Conservation (phyloP, 2,888 invertebrate genomes). For the Drosophila suboccidentalis region DNA sequence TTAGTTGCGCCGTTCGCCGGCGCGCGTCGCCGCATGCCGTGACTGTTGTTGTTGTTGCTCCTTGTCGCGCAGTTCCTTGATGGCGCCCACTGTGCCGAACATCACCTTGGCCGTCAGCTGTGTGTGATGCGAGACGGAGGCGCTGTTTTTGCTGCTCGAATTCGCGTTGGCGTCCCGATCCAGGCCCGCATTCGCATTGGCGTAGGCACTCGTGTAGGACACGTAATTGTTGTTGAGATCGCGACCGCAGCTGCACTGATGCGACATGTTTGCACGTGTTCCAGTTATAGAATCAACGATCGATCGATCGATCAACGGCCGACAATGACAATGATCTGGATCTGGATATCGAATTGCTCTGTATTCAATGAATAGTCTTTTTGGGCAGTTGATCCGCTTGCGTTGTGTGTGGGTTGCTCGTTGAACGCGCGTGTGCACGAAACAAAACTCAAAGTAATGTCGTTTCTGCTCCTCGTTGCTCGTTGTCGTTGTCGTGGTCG, state of each 20-base stretch:
- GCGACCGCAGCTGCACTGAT: constrained; percentile 86
- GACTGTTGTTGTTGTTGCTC: constrained; percentile 89
- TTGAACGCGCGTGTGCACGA: constrained; percentile 48
- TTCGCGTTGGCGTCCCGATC: constrained; percentile 81
- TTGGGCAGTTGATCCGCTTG: constrained; percentile 28
- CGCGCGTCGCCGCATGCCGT: constrained; percentile 86
- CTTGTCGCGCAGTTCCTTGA: constrained; percentile 91
- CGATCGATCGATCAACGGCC: constrained; percentile 21
- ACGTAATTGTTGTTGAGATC: constrained; percentile 86
- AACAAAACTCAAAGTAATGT: constrained; percentile 51
- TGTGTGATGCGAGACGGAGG: constrained; percentile 69
- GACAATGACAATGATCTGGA: constrained; percentile 16
- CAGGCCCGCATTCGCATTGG: constrained; percentile 83
- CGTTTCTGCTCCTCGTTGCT: constrained; percentile 50
- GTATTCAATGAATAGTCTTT: constrained; percentile 21
- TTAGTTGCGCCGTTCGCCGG: constrained; percentile 84
- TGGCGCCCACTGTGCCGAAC: constrained; percentile 90
- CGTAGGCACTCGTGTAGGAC: constrained; percentile 85
- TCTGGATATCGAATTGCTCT: not conserved
- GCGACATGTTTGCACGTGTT: constrained; percentile 83
- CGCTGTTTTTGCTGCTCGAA: constrained; percentile 54
- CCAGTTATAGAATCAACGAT: constrained; percentile 23
- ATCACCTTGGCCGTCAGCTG: constrained; percentile 91
- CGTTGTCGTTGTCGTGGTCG: constrained; percentile 24
- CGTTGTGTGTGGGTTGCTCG: constrained; percentile 24